phyloP scores from a whole-genome alignment of 2,888 invertebrate species.

The Erebia ligea region DNA sequence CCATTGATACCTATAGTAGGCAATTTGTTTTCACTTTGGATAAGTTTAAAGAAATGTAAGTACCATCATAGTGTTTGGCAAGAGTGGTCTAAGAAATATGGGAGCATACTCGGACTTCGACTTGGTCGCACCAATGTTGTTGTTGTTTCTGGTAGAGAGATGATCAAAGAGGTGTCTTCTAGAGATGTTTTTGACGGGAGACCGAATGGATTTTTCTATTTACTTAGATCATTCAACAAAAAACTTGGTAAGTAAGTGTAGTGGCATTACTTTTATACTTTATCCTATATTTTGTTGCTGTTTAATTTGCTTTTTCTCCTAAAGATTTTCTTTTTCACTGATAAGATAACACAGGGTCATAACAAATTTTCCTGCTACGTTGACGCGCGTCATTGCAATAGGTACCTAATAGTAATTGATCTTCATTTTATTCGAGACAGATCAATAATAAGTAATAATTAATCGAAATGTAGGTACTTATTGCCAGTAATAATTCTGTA shows the following conservation, averaged over 20 bases:
- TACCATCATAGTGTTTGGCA: slow-evolving; percentile 85
- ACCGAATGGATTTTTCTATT: slow-evolving; percentile 88
- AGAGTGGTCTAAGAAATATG: slow-evolving; percentile 82
- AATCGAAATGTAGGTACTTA: not conserved
- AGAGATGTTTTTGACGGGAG: slow-evolving; percentile 88
- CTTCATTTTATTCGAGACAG: not conserved
- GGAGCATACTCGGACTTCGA: slow-evolving; percentile 86
- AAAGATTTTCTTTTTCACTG: not conserved
- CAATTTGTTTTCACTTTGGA: slow-evolving; percentile 62
- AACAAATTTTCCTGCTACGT: not conserved
- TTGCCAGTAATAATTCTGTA: too few species aligned
- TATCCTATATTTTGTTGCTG: not conserved
- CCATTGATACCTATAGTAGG: slow-evolving; percentile 63
- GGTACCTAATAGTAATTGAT: slow-evolving; percentile 1
- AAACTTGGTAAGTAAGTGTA: slow-evolving; percentile 85
- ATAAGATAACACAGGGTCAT: not conserved
- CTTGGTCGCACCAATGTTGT: slow-evolving; percentile 85
- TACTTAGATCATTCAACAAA: slow-evolving; percentile 86
- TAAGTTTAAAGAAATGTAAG: slow-evolving; percentile 57
- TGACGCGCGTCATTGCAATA: too few species aligned
- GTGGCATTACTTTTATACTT: not conserved
- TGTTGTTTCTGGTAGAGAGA: slow-evolving; percentile 84
- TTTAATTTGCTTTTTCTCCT: not conserved
- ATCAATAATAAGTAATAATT: not conserved
- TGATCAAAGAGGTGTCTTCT: slow-evolving; percentile 84